phyloP scores from a whole-genome alignment of 2,797 vertebrate genomes.

The Sebastes vulpes region DNA sequence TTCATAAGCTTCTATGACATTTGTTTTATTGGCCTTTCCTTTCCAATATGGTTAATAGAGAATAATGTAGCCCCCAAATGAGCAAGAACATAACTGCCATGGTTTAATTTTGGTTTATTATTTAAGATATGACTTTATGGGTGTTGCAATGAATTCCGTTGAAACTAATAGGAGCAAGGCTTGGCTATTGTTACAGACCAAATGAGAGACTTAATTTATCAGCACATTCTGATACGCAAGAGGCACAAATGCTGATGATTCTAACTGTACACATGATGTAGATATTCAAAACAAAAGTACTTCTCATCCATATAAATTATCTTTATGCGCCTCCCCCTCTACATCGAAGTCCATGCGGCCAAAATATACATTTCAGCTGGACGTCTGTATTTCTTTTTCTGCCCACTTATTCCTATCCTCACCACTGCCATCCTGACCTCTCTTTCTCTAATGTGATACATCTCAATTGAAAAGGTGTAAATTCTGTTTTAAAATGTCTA shows the following conservation, averaged over 20 bases:
- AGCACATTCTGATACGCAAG: neutral
- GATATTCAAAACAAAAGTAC: neutral
- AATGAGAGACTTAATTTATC: neutral
- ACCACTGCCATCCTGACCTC: neutral
- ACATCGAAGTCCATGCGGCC: neutral
- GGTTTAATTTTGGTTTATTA: constrained; percentile 13
- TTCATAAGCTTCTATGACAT: constrained; percentile 13
- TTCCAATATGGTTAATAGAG: neutral
- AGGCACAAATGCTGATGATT: neutral
- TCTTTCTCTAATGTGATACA: neutral
- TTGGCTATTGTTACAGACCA: constrained; percentile 20
- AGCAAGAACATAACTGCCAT: neutral
- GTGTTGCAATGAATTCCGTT: neutral
- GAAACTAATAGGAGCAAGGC: constrained; percentile 57
- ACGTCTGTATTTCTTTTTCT: neutral
- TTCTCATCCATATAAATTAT: neutral
- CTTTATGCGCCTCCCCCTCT: neutral
- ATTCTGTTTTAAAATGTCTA: constrained; percentile 47
- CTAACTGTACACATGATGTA: neutral
- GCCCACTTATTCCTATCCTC: neutral
- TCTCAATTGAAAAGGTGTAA: constrained; percentile 28
- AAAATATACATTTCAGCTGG: neutral
- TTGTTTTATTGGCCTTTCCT: neutral
- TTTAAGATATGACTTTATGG: neutral
- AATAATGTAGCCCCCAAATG: neutral